Evolutionary conservation across 2,113 vertebrate genomes (phyloP).

Genomic region (Ibidorhyncha struthersii): DNA sequence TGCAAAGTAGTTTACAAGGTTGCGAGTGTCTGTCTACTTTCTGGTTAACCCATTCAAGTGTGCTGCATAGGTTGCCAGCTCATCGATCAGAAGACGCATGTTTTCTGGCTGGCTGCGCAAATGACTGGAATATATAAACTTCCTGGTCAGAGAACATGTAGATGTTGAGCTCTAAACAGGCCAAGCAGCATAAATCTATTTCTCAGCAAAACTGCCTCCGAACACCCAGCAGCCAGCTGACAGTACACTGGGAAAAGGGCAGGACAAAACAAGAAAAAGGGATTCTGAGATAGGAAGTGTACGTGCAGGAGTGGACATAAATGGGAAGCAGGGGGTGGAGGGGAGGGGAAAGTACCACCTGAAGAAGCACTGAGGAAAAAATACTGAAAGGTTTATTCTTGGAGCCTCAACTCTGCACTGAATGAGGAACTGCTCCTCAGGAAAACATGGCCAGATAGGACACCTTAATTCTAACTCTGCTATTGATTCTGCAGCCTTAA

Average conservation of each 20-base stretch:
- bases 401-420: neutral
- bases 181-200: neutral
- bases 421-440: neutral
- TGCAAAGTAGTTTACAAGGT: neutral
- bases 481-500: neutral
- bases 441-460: neutral
- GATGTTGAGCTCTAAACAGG: neutral
- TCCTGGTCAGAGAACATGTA: neutral
- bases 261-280: neutral
- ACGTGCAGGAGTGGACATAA: neutral
- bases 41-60: neutral
- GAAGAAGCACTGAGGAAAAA: neutral
- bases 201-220: neutral
- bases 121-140: neutral
- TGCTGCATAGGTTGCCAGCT: neutral
- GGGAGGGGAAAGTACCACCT: neutral
- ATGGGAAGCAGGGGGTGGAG: neutral
- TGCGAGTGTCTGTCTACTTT: neutral
- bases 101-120: neutral
- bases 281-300: neutral
- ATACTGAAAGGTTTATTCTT: neutral
- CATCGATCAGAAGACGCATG: accelerated
- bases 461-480: neutral
- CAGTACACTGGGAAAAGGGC: neutral
- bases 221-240: neutral